These are phyloP conservation scores for Pachydiplax longipennis DNA, from an alignment of 2,888 invertebrate species.

Conservation along the genomic window DNA sequence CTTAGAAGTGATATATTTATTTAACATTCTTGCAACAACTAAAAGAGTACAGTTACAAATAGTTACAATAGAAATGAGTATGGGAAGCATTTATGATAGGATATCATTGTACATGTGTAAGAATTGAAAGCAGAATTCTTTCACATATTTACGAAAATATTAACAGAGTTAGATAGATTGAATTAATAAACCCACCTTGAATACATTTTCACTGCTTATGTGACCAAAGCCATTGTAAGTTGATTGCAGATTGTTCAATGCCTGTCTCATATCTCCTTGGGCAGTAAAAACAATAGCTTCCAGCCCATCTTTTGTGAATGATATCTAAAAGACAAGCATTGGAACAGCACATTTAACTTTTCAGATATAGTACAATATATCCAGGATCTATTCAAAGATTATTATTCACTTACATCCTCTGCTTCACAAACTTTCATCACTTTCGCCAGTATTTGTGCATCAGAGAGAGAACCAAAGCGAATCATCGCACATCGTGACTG, in stretches of 20 bases:
- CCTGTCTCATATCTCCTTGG: conserved; percentile 98
- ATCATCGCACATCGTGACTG: conserved; percentile 98
- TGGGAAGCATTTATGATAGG: no score
- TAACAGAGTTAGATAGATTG: not conserved
- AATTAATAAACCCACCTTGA: conserved; percentile 69
- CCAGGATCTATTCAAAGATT: not conserved
- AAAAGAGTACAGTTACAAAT: no score
- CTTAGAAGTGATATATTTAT: no score
- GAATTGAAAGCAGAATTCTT: not conserved
- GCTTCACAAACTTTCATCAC: conserved; percentile 76
- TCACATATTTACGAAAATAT: not conserved
- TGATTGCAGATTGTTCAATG: conserved; percentile 95
- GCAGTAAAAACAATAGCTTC: conserved; percentile 98
- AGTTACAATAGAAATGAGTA: no score
- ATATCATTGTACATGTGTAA: no score
- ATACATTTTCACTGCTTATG: conserved; percentile 93
- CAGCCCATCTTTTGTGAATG: conserved; percentile 89
- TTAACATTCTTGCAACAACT: no score
- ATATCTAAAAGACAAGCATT: conserved; percentile 62
- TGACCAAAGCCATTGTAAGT: conserved; percentile 91
- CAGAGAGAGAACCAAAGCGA: conserved; percentile 87
- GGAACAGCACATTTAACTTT: not conserved
- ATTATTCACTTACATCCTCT: conserved; percentile 68
- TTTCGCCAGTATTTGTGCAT: conserved; percentile 89
- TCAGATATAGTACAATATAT: not conserved